Base-by-base conservation (phyloP, 2,797 vertebrate genomes). In the Kryptopterus vitreolus region DNA sequence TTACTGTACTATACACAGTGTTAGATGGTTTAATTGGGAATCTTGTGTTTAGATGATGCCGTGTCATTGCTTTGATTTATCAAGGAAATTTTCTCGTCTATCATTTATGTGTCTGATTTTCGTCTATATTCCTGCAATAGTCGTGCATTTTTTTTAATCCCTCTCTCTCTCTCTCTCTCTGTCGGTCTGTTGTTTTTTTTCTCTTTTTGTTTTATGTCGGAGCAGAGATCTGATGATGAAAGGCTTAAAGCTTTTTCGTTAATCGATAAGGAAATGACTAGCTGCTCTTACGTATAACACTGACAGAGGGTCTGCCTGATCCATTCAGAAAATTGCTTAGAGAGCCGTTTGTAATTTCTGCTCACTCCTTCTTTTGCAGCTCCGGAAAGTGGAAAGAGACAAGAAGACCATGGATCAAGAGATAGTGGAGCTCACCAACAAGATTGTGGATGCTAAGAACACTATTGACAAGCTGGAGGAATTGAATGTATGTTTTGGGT, bases 351-450 rank as follows among this genome's bases (percentile, higher is more conserved):
- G 29, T 46, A 63, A 77, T 80, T 35, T 70, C 12, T 69, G 71
- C 43, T 58, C 29, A 22, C 57, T 48, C 48, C 86, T 85, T 71
- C 83, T 85, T 46, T 85, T 81, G 73, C 89, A 98, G 97, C 95
- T 98, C 80, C 95, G 96, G 91, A 98, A 98, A 89, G 97, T 97
- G 53, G 97, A 99, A 92, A 91, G 96, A 90, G 98, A 99, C 89
- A 96, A 96, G 87, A 98, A 98, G 87, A 99, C 95, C 0, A 93
- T 98, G 92, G 97, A 99, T 90, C 96, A 95, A 93, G 98, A 99
- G 90, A 99, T 98, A 1, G 97, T 99, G 88, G 97, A 97, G 88
- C 95, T 99, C 75, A 98, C 98, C 78, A 98, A 98, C 91, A 99
- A 98, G 81, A 91, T 99, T 59, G 91, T 99, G 85, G 97, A 99